phyloP scores from a whole-genome alignment of 53 echinoderm and acorn worm genomes.

The Antedon mediterranea region DNA sequence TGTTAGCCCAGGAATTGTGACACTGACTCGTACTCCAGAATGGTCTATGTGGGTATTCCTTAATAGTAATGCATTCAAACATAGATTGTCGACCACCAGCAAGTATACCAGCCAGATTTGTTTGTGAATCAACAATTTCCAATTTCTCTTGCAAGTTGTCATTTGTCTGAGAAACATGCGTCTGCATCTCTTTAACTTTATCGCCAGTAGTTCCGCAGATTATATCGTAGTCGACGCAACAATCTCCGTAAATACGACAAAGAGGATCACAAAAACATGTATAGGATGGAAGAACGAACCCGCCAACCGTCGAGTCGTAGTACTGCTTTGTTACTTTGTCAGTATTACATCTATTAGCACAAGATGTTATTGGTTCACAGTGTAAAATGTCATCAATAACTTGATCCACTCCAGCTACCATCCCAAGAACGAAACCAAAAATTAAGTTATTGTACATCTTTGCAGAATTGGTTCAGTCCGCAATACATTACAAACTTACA shows the following conservation, averaged over 20 bases:
- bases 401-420: neutral
- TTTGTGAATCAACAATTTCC: neutral
- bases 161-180: neutral
- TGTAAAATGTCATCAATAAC: neutral
- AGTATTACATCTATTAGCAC: constrained; percentile 12
- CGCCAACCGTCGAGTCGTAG: neutral
- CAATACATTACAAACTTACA: no score
- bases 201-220: constrained; percentile 9
- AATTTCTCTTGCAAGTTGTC: neutral
- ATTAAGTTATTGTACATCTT: neutral
- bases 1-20: constrained; percentile 29
- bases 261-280: constrained; percentile 64
- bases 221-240: constrained; percentile 46
- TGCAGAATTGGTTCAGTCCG: neutral
- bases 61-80: constrained; percentile 40
- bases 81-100: neutral
- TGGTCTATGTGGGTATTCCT: constrained; percentile 36
- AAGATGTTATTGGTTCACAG: constrained; percentile 24
- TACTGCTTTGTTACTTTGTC: constrained; percentile 2
- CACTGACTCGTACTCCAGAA: constrained; percentile 52
- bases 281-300: neutral
- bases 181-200: neutral
- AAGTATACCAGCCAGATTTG: neutral
- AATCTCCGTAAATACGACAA: constrained; percentile 54
- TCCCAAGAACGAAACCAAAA: neutral